Conservation (phyloP, 2,113 vertebrate species). For the Silurus meridionalis region DNA sequence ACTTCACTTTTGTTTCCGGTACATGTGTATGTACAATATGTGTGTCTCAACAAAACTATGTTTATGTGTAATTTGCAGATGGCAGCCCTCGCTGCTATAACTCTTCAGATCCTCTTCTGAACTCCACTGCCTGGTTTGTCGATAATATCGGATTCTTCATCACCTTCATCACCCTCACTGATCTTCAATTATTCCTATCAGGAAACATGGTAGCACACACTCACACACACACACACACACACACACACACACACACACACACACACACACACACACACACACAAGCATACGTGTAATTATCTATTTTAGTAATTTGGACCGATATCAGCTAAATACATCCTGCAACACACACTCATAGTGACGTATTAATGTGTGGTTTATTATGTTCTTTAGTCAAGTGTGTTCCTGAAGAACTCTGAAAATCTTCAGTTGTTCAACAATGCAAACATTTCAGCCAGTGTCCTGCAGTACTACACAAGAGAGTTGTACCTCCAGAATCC, state of each 20-base stretch:
- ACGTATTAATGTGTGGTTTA: no score
- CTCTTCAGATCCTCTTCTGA: conserved; percentile 49
- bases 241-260: no score
- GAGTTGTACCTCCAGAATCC: no score
- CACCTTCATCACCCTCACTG: conserved; percentile 13
- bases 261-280: no score
- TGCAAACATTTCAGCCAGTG: conserved; percentile 7
- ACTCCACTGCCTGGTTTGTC: conserved; percentile 67
- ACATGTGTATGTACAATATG: neutral
- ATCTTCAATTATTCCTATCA: neutral
- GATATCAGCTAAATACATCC: no score
- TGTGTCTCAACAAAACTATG: neutral
- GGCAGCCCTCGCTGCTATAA: conserved; percentile 53
- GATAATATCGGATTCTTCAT: conserved; percentile 62
- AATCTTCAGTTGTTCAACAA: conserved; percentile 66
- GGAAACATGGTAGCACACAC: conserved; percentile 9
- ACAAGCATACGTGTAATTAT: no score
- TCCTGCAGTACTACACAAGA: no score
- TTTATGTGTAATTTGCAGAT: conserved; percentile 48
- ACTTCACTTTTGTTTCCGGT: neutral
- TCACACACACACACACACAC: neutral
- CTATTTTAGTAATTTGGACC: no score
- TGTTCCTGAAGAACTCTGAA: conserved; percentile 58
- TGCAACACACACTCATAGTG: no score
- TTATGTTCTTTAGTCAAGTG: no score